Evolutionary conservation across 2,797 vertebrate genomes (phyloP), one percentile per base, ranked within the genome.

Genomic region (Danio jaintianensis): DNA sequence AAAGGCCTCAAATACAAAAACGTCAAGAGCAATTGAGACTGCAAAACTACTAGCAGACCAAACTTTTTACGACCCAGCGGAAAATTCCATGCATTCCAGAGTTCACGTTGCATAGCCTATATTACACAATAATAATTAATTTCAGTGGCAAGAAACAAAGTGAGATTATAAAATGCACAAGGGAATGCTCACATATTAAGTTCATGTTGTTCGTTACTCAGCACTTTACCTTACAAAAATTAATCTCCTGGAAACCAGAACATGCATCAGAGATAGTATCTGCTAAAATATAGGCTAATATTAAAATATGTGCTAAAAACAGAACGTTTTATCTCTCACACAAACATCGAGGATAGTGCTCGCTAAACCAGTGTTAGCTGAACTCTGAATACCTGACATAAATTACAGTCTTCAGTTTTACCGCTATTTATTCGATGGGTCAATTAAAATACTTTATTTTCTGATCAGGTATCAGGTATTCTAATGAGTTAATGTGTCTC

Each of bases 1-100:
- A 69, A 53, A 48, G 64, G 55, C 29, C 22, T 42, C 42, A 20
- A 36, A 42, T 62, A 56, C 62, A 62, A 70, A 75, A 78, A 50
- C 2, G 75, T 48, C 58, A 56, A 70, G 36, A 50, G 62, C 29
- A 55, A 76, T 66, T 43, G 61, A 29, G 40, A 76, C 66, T 55
- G 43, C 20, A 71, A 79, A 53, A 50, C 43, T 50, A 61, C 45
- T 8, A 48, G 45, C 43, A 22, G 48, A 18, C 11, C 42, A 45
- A 36, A 50, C n/a, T 47, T 73, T 29, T 0, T 59, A 73, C 42
- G 45, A 45, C 70, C 42, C 6, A 47, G 20, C 8, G 7, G 20
- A n/a, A 59, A 73, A 59, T 73, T 73, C 40, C 20, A 43, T 58
- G 20, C 42, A 73, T 59, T 36, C 53, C 18, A 47, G 53, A 73